phyloP scores from a whole-genome alignment of 64 coral and sea anemone genomes.

The Astreopora myriophthalma region DNA sequence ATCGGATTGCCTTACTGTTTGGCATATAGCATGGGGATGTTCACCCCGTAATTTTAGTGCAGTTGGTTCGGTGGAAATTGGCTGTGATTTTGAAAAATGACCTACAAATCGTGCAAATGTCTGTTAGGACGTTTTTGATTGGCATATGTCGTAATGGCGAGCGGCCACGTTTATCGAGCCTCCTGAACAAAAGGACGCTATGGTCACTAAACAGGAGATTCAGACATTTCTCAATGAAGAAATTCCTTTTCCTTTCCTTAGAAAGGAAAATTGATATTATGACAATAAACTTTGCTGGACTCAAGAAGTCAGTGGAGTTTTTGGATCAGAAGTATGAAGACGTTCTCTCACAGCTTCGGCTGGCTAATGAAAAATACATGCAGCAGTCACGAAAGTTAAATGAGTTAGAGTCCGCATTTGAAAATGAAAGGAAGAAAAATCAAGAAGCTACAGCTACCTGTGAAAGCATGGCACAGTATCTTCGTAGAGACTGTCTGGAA shows the following conservation, averaged over 20 bases:
- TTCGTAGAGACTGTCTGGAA: slow-evolving; percentile 23
- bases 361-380: neutral
- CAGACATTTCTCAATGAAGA: neutral
- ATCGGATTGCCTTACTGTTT: too few relatives aligned
- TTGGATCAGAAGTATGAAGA: neutral
- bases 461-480: slow-evolving; percentile 26
- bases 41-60: too few relatives aligned
- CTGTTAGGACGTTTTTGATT: too few relatives aligned
- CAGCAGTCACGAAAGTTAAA: neutral
- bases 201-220: neutral
- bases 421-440: neutral
- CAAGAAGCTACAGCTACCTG: neutral
- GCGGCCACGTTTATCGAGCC: neutral
- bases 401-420: neutral
- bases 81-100: too few relatives aligned
- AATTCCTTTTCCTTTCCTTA: neutral
- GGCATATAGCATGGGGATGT: too few relatives aligned
- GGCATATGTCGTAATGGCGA: neutral
- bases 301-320: neutral
- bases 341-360: neutral
- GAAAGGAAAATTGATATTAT: neutral
- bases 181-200: neutral
- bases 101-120: too few relatives aligned
- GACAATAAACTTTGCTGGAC: neutral
- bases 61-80: too few relatives aligned